Percentiles rank a stretch among this genome's conserved stretches.
Evolutionary conservation across 2,888 invertebrate species (phyloP).

Genomic region (Hypena proboscidalis): DNA sequence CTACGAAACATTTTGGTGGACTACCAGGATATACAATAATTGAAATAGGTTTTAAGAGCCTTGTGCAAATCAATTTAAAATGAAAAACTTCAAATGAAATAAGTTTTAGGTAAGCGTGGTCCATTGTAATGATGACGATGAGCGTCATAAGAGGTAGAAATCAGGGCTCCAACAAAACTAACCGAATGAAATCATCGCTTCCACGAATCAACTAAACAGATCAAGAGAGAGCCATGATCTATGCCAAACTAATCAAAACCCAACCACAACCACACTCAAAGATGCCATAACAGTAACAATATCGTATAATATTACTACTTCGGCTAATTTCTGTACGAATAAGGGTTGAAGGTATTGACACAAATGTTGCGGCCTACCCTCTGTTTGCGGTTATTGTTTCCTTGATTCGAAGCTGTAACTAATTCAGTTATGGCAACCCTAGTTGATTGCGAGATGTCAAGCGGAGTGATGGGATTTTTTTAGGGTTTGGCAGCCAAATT

Average conservation of each 20-base stretch:
- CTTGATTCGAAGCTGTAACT: slow-evolving; percentile 69
- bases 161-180: too few species aligned
- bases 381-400: slow-evolving; percentile 81
- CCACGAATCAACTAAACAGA: too few species aligned
- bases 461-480: slow-evolving; percentile 1
- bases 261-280: slow-evolving; percentile 14
- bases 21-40: too few species aligned
- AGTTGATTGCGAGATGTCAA: slow-evolving; percentile 50
- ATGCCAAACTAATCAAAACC: slow-evolving; percentile 6
- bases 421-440: slow-evolving; percentile 70
- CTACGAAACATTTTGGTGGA: too few species aligned
- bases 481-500: slow-evolving; percentile 30
- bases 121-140: too few species aligned
- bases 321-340: slow-evolving; percentile 66
- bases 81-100: too few species aligned
- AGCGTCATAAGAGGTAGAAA: too few species aligned
- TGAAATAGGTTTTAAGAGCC: too few species aligned
- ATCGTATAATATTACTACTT: slow-evolving; percentile 50
- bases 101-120: too few species aligned
- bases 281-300: slow-evolving; percentile 46
- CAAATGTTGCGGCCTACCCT: slow-evolving; percentile 73
- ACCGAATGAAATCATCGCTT: too few species aligned
- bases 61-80: too few species aligned
- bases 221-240: too few species aligned
- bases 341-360: slow-evolving; percentile 74